Base-by-base conservation (phyloP, 2,113 vertebrate genomes). In the Andinoacara biseriatus region DNA sequence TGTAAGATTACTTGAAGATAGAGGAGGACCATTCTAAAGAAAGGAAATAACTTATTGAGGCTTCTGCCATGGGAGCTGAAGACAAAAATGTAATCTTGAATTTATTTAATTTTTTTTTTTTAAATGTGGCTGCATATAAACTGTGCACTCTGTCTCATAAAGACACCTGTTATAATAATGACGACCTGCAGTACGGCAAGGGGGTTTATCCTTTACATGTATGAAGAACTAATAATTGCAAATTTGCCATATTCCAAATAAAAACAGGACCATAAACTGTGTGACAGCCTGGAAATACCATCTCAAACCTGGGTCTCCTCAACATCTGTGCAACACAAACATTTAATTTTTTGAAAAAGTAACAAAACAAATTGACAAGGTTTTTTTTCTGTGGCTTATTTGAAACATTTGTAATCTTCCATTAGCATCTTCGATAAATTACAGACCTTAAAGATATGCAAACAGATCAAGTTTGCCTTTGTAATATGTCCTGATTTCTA, bases 1-100 rank as follows among this genome's bases (percentile, higher is more conserved):
- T 52, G 72, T 31, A 62, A 49, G 76, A 91, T 77, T 31, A 78
- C 62, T 72, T 46, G 76, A 78, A 80, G 76, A 87, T 24, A 76
- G 74, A 69, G 26, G 72, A 76, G 17, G 67, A 78, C 58, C 22
- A 79, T 85, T 86, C 33, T 79, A 80, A 85, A 46, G 18, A 76
- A 86, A 81, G 40, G 58, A 86, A 89, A 76, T 46, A 46, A 81
- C 29, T 60, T 26, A 14, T n/a, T 62, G 60, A 78, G 24, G 35
- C 69, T 75, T 80, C 43, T 56, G 62, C 61, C 14, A 2, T 62
- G 29, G 29, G 72, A 52, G 49, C 57, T 43, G 57, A 76, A 74
- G 81, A 78, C 57, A 84, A 60, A 59, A 74, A 54, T 52, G 17
- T 4, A 46, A 56, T 26, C 75, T 80, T 85, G 40, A 86, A 80